phyloP scores from a whole-genome alignment of 1,140 invertebrate genomes.

The Luehdorfia chinensis region DNA sequence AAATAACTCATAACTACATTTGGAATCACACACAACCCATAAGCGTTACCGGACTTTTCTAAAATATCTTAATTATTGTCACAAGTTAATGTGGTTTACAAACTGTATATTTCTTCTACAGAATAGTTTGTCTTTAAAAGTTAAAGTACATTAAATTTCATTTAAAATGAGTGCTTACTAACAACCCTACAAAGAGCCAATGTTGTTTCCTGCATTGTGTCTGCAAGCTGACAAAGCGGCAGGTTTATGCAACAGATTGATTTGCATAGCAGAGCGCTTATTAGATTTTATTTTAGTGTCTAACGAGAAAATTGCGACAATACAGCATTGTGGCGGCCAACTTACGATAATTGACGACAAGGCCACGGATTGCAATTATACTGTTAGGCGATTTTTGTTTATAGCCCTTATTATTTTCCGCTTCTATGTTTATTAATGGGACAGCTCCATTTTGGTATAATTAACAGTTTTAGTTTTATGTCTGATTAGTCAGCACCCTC shows the following conservation, averaged over 20 bases:
- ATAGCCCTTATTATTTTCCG: slow-evolving; percentile 7
- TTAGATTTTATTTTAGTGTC: slow-evolving; percentile 39
- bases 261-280: slow-evolving; percentile 56
- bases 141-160: too few relatives aligned
- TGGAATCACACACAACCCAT: too few relatives aligned
- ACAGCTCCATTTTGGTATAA: too few relatives aligned
- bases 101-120: too few relatives aligned
- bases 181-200: slow-evolving; percentile 23
- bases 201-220: slow-evolving; percentile 46
- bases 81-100: too few relatives aligned
- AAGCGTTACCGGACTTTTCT: too few relatives aligned
- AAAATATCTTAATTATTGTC: too few relatives aligned
- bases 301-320: slow-evolving; percentile 42
- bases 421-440: background rate
- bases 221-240: slow-evolving; percentile 39
- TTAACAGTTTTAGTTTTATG: too few relatives aligned
- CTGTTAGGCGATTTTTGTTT: slow-evolving; percentile 28
- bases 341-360: slow-evolving; percentile 22
- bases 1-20: too few relatives aligned
- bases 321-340: slow-evolving; percentile 26
- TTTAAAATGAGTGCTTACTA: too few relatives aligned
- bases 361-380: slow-evolving; percentile 19
- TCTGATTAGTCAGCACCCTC: too few relatives aligned
- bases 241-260: slow-evolving; percentile 49
- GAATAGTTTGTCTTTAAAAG: too few relatives aligned